phyloP scores from a whole-genome alignment of 1,140 invertebrate genomes.

The Alviniconcha marisindica region DNA sequence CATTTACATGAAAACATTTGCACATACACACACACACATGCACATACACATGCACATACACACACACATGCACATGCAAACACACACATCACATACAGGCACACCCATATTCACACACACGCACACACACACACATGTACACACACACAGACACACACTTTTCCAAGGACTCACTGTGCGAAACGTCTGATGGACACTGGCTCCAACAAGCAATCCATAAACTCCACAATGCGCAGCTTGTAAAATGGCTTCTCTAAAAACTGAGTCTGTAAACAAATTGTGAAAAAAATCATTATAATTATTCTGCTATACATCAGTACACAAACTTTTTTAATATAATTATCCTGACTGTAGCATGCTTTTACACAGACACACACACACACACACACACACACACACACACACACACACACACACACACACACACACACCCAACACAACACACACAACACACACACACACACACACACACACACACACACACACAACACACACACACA shows the following conservation, averaged over 20 bases:
- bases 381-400: neutral
- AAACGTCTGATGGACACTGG: conserved; percentile 60
- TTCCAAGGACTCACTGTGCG: conserved; percentile 33
- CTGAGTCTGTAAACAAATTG: conserved; percentile 57
- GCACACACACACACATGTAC: neutral
- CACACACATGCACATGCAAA: neutral
- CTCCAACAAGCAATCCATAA: conserved; percentile 71
- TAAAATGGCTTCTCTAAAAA: conserved; percentile 70
- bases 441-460: neutral
- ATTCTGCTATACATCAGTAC: neutral
- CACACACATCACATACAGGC: neutral
- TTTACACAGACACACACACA: no score
- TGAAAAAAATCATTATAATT: neutral
- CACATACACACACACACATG: neutral
- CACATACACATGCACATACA: neutral
- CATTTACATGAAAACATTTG: no score
- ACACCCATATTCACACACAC: neutral
- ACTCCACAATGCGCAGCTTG: conserved; percentile 63
- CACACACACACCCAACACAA: neutral
- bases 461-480: no score
- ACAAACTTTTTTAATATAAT: no score
- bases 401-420: neutral
- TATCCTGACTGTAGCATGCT: no score
- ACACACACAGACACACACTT: neutral
- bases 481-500: no score